Conservation (phyloP, 2,113 vertebrate species). For the Struthidea cinerea region DNA sequence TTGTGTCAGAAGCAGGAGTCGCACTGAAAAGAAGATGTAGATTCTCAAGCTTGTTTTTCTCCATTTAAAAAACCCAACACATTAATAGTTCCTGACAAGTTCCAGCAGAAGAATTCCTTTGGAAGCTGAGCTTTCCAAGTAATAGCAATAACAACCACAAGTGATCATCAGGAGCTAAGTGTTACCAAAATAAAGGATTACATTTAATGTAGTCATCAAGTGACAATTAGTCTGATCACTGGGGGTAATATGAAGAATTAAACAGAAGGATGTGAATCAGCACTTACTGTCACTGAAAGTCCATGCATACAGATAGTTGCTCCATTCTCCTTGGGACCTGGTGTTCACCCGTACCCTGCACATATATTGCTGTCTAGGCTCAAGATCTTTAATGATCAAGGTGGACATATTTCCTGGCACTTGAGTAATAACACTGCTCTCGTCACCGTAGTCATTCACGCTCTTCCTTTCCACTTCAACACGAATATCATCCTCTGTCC, state of each 20-base stretch:
- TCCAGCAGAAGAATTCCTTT: background rate
- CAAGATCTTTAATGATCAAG: conserved; percentile 68
- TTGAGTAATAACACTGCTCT: conserved; percentile 47
- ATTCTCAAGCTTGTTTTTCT: background rate
- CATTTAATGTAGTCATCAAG: background rate
- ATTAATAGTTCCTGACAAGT: background rate
- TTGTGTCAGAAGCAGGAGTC: background rate
- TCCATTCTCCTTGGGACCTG: conserved; percentile 76
- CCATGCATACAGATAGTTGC: conserved; percentile 78
- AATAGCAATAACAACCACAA: background rate
- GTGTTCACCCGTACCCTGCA: conserved; percentile 78
- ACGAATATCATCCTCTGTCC: conserved; percentile 72
- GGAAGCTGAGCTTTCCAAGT: background rate
- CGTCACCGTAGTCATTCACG: conserved; percentile 24
- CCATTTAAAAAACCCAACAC: background rate
- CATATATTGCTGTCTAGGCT: conserved; percentile 78
- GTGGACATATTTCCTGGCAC: conserved; percentile 75
- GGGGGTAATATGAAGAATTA: background rate
- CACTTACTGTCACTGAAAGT: conserved; percentile 85
- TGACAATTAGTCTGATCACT: background rate
- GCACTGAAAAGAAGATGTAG: background rate
- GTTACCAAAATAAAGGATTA: background rate
- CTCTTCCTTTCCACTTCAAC: conserved; percentile 77
- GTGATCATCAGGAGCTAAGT: background rate
- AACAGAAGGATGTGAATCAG: background rate